A percentile compares a stretch with the other conserved stretches of the same genome.
phyloP scores from a whole-genome alignment of 2,113 vertebrate genomes.

The Cardinalis cardinalis region DNA sequence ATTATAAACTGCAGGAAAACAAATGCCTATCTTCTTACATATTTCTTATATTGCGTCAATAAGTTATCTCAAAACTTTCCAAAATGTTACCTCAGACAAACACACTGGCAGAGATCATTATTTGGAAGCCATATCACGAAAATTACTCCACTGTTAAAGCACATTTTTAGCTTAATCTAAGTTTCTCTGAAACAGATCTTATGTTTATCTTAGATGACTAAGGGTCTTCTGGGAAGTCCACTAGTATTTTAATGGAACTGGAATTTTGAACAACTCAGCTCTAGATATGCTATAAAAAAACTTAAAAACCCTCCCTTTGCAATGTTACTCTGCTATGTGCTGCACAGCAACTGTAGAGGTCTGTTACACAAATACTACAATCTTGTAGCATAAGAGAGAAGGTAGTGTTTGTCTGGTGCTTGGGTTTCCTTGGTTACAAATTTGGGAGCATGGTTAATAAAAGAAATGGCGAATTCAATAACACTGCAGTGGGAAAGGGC shows the following conservation, averaged over 20 bases:
- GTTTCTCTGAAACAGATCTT: neutral
- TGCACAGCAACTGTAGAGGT: neutral
- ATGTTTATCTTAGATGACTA: neutral
- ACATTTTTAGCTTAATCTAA: neutral
- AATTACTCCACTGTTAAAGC: neutral
- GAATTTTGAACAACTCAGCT: neutral
- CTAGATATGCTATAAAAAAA: neutral
- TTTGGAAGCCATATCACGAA: neutral
- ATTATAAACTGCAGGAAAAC: neutral
- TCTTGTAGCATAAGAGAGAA: neutral
- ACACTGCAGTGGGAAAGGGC: neutral
- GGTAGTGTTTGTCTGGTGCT: neutral
- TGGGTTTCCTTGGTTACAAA: slow-evolving; percentile 48
- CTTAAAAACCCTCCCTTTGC: neutral
- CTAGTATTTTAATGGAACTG: neutral
- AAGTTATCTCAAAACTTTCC: neutral
- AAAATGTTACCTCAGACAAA: neutral
- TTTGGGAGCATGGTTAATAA: slow-evolving; percentile 8
- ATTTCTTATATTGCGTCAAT: neutral
- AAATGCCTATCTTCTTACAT: neutral
- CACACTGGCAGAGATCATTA: neutral
- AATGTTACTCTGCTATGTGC: neutral
- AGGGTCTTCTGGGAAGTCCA: neutral
- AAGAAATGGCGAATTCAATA: slow-evolving; percentile 6
- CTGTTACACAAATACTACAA: neutral